A percentile compares a stretch with the other conserved stretches of the same genome.
These are phyloP conservation scores for Deilephila elpenor DNA, from an alignment of 2,888 invertebrate species.

Conservation along the genomic window DNA sequence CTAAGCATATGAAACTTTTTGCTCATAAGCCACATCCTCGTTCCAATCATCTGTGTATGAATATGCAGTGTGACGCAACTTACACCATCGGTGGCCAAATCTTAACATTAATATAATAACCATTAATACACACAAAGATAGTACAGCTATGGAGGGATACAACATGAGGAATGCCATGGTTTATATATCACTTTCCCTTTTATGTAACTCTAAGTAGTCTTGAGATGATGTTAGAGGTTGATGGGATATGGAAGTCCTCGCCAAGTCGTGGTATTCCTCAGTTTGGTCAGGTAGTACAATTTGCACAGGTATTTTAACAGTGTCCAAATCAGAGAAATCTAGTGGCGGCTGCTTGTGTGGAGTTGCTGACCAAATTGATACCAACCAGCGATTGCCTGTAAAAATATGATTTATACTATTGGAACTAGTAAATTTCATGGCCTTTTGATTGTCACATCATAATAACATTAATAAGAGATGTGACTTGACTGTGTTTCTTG, in stretches of 20 bases:
- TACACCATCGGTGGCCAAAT: conserved; percentile 89
- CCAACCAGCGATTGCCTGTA: conserved; percentile 92
- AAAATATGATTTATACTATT: conserved; percentile 23
- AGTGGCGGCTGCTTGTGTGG: conserved; percentile 93
- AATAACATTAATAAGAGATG: too few species aligned
- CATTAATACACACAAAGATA: conserved; percentile 89
- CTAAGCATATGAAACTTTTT: conserved; percentile 86
- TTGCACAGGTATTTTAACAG: conserved; percentile 64
- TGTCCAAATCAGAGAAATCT: conserved; percentile 90
- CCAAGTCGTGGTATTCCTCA: conserved; percentile 60
- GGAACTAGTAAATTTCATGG: too few species aligned
- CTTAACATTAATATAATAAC: conserved; percentile 91
- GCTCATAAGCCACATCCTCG: conserved; percentile 87
- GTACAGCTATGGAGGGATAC: conserved; percentile 90
- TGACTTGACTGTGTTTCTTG: not conserved
- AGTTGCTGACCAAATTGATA: conserved; percentile 92
- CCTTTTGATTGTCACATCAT: too few species aligned
- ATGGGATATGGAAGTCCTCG: conserved; percentile 65
- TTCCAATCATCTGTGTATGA: conserved; percentile 87
- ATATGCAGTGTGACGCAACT: conserved; percentile 87
- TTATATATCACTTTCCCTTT: conserved; percentile 93
- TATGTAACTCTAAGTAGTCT: conserved; percentile 87
- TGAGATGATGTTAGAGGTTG: conserved; percentile 76
- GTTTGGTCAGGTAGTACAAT: conserved; percentile 62
- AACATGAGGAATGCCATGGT: conserved; percentile 90